These are phyloP conservation scores for Rhabdomys pumilio DNA, from an alignment of 2,797 vertebrate species.

Conservation along the genomic window DNA sequence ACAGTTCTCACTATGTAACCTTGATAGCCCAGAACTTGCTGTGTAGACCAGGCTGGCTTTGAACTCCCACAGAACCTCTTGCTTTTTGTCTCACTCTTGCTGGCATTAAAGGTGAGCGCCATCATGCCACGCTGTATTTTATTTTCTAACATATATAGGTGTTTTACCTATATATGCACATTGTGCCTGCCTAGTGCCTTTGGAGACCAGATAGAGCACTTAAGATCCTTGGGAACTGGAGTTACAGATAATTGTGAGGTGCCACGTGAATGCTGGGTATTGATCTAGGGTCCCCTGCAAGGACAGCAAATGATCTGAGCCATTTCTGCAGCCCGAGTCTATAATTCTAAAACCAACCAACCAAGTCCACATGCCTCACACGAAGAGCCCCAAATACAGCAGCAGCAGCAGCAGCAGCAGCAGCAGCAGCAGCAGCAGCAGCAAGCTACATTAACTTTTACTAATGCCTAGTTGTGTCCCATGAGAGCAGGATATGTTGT, in stretches of 20 bases:
- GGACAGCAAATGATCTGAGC: not conserved
- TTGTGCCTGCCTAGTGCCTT: not conserved
- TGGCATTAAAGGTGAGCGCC: not conserved
- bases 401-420: not conserved
- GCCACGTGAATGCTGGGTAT: not conserved
- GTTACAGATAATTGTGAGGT: not conserved
- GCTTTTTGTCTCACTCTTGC: not conserved
- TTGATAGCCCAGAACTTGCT: not conserved
- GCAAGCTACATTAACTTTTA: not conserved
- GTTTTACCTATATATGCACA: not conserved
- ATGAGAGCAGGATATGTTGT: constrained; percentile 7
- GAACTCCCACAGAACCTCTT: not conserved
- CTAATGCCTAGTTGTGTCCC: not conserved
- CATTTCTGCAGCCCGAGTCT: not conserved
- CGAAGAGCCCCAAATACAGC: not conserved
- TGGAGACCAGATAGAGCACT: not conserved
- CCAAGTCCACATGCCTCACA: too few relatives aligned
- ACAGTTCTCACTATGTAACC: not conserved
- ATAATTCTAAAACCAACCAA: not conserved
- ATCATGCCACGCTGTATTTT: not conserved
- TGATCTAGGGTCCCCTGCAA: not conserved
- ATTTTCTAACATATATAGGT: not conserved
- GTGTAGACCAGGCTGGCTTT: not conserved
- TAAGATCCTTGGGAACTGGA: not conserved
- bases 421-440: not conserved